Base-by-base conservation (phyloP, 1,140 invertebrate species). In the Macrostomum lignano region DNA sequence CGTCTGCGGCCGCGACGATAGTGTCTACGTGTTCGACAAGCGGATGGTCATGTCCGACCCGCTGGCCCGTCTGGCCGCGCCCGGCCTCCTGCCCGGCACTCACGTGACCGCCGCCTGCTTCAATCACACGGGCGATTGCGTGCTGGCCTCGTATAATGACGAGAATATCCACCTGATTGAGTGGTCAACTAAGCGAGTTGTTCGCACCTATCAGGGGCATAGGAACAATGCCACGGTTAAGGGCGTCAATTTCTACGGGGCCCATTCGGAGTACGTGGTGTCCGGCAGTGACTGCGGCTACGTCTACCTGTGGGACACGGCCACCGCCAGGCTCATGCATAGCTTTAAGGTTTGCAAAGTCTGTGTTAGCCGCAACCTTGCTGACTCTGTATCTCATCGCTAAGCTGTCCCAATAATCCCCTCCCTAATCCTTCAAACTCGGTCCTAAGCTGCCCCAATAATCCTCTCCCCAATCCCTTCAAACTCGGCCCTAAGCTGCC, bases 221-320 rank as follows among this genome's bases (percentile, higher is more conserved):
- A 45, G 62, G 21, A 65, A 65, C 44, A 62, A 25, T 11, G 14
- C 41, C 47, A 21, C 47, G 70, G 81, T 84, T 17, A 93, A 88
- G 59, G 75, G 76, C 3, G 77, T 88, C 0, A 75, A 78, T 46
- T 88, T 79, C 58, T 91, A 77, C 58, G 82, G 82, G 0, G 72
- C 77, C 1, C 67, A 67, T 36, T 79, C 74, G 46, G 73, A 91
- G 54, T 91, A 70, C 53, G 61, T 91, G 11, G 64, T 84, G 22
- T 86, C 78, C 37, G 82, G 82, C 2, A 86, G 78, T 15, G 82
- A 93, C 52, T 88, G 79, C 60, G 73, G 75, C n/a, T 67, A 86
- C 55, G 69, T 93, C 11, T 91, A 73, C 49, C 68, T 88, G 23
- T 94, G 82, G 81, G 77, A 91, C 40, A 77, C 73, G 50, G 64